Evolutionary conservation across 2,888 invertebrate genomes (phyloP).

Genomic region (Flexamia atlantica): DNA sequence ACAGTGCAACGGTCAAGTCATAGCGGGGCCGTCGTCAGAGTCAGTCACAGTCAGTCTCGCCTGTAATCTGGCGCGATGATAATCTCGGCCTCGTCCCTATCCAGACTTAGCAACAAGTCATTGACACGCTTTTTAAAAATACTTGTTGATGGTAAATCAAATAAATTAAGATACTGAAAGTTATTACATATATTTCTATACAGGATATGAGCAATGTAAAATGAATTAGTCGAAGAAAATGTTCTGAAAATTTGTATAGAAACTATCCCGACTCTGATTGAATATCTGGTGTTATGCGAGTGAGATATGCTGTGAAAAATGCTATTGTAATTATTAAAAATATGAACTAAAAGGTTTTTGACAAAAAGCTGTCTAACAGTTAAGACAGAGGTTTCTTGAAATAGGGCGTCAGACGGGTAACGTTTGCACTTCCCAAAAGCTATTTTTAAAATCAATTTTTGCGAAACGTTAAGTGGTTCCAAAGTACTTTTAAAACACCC

Average conservation of each 20-base stretch:
- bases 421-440: constrained; percentile 10
- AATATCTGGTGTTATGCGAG: constrained; percentile 4
- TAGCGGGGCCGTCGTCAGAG: too few species aligned
- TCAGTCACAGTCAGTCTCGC: too few species aligned
- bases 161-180: too few species aligned
- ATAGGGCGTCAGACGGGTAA: constrained; percentile 17
- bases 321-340: constrained; percentile 6
- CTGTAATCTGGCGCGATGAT: too few species aligned
- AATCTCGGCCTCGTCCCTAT: too few species aligned
- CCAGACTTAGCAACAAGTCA: too few species aligned
- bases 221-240: too few species aligned
- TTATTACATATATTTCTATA: background rate
- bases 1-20: too few species aligned
- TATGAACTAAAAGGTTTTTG: background rate
- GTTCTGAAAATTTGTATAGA: background rate
- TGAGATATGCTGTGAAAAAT: constrained; percentile 7
- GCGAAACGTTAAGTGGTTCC: background rate
- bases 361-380: constrained; percentile 25
- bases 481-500: background rate
- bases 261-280: background rate
- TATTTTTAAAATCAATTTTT: constrained; percentile 34
- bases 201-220: constrained; percentile 7
- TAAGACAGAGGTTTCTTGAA: constrained; percentile 2
- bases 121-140: too few species aligned
- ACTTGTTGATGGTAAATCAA: too few species aligned